These are phyloP conservation scores for Microctenopoma lineatum DNA, from an alignment of 2,797 vertebrate species.

Conservation along the genomic window DNA sequence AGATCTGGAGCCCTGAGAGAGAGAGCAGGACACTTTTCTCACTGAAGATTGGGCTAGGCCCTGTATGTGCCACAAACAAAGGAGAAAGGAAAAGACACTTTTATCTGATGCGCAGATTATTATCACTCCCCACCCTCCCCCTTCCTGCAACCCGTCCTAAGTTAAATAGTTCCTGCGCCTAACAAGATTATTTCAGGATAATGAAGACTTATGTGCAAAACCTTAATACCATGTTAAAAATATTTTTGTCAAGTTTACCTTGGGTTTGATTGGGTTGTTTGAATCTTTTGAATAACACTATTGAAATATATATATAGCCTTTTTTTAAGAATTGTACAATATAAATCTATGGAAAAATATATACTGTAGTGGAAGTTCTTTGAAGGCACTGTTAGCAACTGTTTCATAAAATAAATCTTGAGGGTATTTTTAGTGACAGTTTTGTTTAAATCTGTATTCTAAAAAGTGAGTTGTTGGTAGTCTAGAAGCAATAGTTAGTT, in stretches of 20 bases:
- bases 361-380: conserved; percentile 59
- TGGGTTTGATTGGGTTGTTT: conserved; percentile 49
- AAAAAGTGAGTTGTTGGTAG: conserved; percentile 63
- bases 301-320: conserved; percentile 59
- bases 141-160: conserved; percentile 65
- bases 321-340: conserved; percentile 74
- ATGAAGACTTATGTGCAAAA: conserved; percentile 61
- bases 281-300: conserved; percentile 63
- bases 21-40: conserved; percentile 63
- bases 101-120: conserved; percentile 76
- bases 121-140: conserved; percentile 55
- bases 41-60: conserved; percentile 70
- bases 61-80: conserved; percentile 67
- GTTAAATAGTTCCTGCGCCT: conserved; percentile 60
- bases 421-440: conserved; percentile 68
- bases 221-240: conserved; percentile 48
- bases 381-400: conserved; percentile 56
- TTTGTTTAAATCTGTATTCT: conserved; percentile 67
- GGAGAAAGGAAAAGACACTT: conserved; percentile 74
- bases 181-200: conserved; percentile 69
- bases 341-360: conserved; percentile 66
- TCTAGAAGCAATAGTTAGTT: conserved; percentile 60
- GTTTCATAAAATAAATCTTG: conserved; percentile 63
- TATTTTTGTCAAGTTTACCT: conserved; percentile 68
- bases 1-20: conserved; percentile 77